Conservation (phyloP, 2,797 vertebrate species). For the Hydrolagus colliei region DNA sequence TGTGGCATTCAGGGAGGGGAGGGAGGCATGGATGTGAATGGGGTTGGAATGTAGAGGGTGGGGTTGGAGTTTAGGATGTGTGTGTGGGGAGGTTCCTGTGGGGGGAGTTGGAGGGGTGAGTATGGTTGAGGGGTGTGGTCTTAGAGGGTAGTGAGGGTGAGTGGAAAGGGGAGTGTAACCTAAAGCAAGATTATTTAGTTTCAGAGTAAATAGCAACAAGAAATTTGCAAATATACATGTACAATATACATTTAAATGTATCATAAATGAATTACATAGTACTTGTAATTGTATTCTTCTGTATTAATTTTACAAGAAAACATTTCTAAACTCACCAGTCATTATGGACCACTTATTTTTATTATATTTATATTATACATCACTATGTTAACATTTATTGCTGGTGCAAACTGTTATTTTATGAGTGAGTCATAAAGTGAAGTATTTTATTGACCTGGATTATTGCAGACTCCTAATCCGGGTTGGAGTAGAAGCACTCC, state of each 20-base stretch:
- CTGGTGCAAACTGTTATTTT: neutral
- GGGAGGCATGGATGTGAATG: too few relatives aligned
- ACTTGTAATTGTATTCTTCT: too few relatives aligned
- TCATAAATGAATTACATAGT: too few relatives aligned
- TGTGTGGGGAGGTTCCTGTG: too few relatives aligned
- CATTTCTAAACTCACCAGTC: neutral
- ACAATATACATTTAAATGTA: too few relatives aligned
- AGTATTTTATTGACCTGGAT: neutral
- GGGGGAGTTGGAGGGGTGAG: too few relatives aligned
- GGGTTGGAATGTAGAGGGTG: too few relatives aligned
- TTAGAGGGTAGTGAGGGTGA: neutral
- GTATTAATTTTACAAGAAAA: too few relatives aligned
- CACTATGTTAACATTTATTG: neutral
- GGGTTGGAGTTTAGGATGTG: too few relatives aligned
- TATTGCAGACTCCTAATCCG: conserved; percentile 1
- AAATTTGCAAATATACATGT: too few relatives aligned
- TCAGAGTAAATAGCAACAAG: neutral
- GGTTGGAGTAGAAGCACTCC: neutral
- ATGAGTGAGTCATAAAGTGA: neutral
- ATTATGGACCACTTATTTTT: neutral
- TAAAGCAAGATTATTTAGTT: neutral
- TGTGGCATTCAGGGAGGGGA: too few relatives aligned
- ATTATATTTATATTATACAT: neutral
- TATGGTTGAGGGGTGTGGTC: too few relatives aligned
- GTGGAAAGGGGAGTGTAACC: neutral